These are phyloP conservation scores for Phalacrocorax aristotelis DNA, from an alignment of 2,113 vertebrate species.

Conservation along the genomic window DNA sequence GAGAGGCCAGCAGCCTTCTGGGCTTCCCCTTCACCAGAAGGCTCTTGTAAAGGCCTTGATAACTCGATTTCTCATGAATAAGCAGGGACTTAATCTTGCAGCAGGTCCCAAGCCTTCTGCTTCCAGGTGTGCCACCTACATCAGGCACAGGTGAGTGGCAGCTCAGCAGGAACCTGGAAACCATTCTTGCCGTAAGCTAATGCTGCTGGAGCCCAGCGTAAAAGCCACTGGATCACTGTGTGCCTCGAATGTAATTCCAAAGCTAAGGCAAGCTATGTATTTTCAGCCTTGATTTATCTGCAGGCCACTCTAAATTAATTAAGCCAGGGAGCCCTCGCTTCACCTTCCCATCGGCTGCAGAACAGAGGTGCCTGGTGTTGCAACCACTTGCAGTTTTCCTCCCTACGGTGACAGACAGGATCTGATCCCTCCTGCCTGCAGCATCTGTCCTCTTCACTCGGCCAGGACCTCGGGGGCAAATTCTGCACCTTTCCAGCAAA, in stretches of 20 bases:
- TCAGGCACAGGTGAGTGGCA: rapidly evolving
- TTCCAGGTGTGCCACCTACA: not conserved
- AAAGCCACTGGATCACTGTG: not conserved
- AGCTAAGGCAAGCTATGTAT: not conserved
- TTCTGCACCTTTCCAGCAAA: rapidly evolving
- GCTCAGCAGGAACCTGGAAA: not conserved
- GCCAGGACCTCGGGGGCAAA: rapidly evolving
- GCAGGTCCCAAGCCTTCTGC: not conserved
- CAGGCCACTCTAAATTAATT: not conserved
- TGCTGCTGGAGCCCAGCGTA: rapidly evolving
- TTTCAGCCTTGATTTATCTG: not conserved
- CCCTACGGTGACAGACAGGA: not conserved
- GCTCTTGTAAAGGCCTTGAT: not conserved
- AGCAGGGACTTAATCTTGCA: not conserved
- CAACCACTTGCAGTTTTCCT: rapidly evolving
- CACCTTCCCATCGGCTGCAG: rapidly evolving
- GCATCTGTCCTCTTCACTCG: not conserved
- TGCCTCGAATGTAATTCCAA: not conserved
- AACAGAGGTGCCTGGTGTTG: not conserved
- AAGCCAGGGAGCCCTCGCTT: not conserved
- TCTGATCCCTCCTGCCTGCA: not conserved
- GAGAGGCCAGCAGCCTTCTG: not conserved
- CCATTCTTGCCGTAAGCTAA: not conserved
- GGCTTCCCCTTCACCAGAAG: not conserved
- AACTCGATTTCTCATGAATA: not conserved